These are phyloP conservation scores for Allophyes oxyacanthae DNA, from an alignment of 2,888 invertebrate species.

Conservation along the genomic window DNA sequence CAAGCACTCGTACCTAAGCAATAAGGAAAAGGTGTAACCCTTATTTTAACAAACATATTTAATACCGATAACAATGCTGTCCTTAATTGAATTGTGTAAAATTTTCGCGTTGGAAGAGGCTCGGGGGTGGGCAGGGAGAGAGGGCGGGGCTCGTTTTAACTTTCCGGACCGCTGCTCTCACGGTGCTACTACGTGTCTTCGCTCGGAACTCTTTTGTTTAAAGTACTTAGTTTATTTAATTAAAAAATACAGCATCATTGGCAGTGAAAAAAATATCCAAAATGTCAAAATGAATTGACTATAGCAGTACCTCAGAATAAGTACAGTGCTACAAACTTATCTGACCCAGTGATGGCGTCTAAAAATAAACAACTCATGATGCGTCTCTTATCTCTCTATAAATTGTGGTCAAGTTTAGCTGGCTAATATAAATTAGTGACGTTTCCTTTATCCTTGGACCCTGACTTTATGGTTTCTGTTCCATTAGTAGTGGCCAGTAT, in stretches of 20 bases:
- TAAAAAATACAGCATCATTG: too few relatives aligned
- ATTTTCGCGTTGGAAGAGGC: constrained; percentile 59
- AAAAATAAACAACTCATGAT: too few relatives aligned
- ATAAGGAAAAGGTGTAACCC: constrained; percentile 4
- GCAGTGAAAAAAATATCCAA: too few relatives aligned
- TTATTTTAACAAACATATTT: constrained; percentile 45
- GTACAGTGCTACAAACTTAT: too few relatives aligned
- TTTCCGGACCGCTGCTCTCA: constrained; percentile 66
- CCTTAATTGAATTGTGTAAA: constrained; percentile 74
- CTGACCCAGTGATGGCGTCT: too few relatives aligned
- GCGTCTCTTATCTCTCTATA: too few relatives aligned
- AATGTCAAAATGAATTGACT: too few relatives aligned
- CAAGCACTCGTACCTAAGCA: background rate
- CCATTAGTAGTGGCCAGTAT: constrained; percentile 65
- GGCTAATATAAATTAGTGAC: too few relatives aligned
- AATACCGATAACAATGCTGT: constrained; percentile 56
- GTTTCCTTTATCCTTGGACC: too few relatives aligned
- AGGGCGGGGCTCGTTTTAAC: constrained; percentile 69
- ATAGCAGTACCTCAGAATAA: too few relatives aligned
- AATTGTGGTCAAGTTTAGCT: too few relatives aligned
- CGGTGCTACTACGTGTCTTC: constrained; percentile 31
- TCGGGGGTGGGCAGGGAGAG: constrained; percentile 16
- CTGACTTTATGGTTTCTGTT: constrained; percentile 1
- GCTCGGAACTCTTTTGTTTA: background rate
- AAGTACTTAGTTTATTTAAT: too few relatives aligned